Evolutionary conservation across 2,113 vertebrate species (phyloP).

Genomic region (Notechis scutatus): DNA sequence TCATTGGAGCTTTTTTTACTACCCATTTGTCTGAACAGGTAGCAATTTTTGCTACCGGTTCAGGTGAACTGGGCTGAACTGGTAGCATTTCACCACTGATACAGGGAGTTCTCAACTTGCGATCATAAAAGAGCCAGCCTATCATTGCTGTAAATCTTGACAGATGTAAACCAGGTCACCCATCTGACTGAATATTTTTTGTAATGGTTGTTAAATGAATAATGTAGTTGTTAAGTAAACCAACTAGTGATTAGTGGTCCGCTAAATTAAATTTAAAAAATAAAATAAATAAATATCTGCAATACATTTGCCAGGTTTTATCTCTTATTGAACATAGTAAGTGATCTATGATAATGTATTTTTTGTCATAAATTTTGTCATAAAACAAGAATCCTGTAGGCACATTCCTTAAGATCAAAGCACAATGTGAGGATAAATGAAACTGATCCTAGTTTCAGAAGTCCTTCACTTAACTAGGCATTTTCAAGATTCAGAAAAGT

Average conservation of each 20-base stretch:
- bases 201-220: not conserved
- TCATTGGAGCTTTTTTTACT: too few relatives aligned
- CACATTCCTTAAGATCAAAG: not conserved
- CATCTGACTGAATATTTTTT: not conserved
- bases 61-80: too few relatives aligned
- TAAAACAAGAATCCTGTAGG: not conserved
- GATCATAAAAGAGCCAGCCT: not conserved
- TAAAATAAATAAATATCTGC: not conserved
- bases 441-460: not conserved
- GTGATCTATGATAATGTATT: not conserved
- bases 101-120: not conserved
- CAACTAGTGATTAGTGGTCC: not conserved
- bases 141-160: not conserved
- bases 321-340: not conserved
- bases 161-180: not conserved
- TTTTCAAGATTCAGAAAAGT: not conserved
- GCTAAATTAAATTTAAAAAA: not conserved
- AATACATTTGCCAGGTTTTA: not conserved
- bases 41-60: too few relatives aligned
- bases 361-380: not conserved
- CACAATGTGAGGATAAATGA: not conserved
- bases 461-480: not conserved
- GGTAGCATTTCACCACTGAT: not conserved
- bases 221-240: not conserved
- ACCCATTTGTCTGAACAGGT: too few relatives aligned